Evolutionary conservation across 2,888 invertebrate species (phyloP).

Genomic region (Netelia virgata): DNA sequence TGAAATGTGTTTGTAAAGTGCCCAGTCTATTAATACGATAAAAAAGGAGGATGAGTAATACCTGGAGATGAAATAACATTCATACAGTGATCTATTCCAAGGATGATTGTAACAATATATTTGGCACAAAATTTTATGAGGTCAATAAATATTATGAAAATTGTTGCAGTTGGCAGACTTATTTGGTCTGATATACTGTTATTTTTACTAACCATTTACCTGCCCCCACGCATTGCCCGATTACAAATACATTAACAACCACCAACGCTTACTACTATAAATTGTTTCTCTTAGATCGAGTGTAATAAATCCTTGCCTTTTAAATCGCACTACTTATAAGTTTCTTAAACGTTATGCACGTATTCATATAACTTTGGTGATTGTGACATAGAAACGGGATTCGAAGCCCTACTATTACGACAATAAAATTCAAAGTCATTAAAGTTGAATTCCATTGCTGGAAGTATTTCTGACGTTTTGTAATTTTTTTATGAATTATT

Average conservation of each 20-base stretch:
- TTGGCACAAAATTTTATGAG: slow-evolving; percentile 74
- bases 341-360: slow-evolving; percentile 6
- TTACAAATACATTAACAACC: slow-evolving; percentile 1
- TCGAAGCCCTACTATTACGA: slow-evolving; percentile 58
- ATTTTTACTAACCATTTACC: slow-evolving; percentile 58
- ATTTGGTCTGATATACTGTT: slow-evolving; percentile 43
- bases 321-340: not conserved
- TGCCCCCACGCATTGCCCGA: not conserved
- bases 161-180: slow-evolving; percentile 63
- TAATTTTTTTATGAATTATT: slow-evolving; percentile 20
- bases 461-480: slow-evolving; percentile 15
- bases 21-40: not conserved
- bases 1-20: not conserved
- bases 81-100: slow-evolving; percentile 64
- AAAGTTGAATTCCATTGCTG: slow-evolving; percentile 3
- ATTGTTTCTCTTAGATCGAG: not conserved
- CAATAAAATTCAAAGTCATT: slow-evolving; percentile 35
- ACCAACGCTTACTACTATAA: slow-evolving; percentile 2
- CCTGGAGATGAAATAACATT: slow-evolving; percentile 15
- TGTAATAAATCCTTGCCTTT: not conserved
- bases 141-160: slow-evolving; percentile 71
- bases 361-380: slow-evolving; percentile 8
- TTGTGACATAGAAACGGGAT: slow-evolving; percentile 59
- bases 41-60: slow-evolving; percentile 1
- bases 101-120: slow-evolving; percentile 75